phyloP scores from a whole-genome alignment of 1,140 invertebrate genomes.

The Ceratoteleas bidentatus region DNA sequence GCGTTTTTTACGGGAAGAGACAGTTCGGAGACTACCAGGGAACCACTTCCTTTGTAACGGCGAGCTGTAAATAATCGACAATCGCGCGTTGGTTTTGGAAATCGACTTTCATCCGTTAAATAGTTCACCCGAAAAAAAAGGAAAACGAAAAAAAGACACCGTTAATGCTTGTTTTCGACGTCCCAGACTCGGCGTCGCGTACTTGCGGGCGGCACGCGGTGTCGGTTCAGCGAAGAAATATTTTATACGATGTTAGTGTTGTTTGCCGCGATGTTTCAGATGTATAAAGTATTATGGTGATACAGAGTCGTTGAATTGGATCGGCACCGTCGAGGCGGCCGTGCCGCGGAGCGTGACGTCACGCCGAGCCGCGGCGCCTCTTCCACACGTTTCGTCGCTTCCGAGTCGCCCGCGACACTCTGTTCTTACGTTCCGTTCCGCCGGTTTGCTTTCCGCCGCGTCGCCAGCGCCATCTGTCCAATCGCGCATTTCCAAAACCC shows the following conservation, averaged over 20 bases:
- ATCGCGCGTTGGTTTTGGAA: constrained; percentile 57
- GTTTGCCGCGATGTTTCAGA: constrained; percentile 40
- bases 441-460: not conserved
- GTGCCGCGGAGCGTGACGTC: not conserved
- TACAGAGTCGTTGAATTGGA: constrained; percentile 43
- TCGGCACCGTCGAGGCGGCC: not conserved
- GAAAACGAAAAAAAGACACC: not conserved
- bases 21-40: no score
- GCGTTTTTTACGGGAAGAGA: constrained; percentile 9
- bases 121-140: no score
- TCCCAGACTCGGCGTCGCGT: constrained; percentile 11
- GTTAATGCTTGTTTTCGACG: not conserved
- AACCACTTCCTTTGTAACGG: no score
- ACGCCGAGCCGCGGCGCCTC: constrained; percentile 11
- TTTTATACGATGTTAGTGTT: constrained; percentile 52
- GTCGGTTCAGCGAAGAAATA: constrained; percentile 32
- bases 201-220: constrained; percentile 1
- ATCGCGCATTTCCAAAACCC: constrained; percentile 47
- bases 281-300: constrained; percentile 50
- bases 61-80: constrained; percentile 44
- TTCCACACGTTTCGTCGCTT: constrained; percentile 26
- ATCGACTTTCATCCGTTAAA: constrained; percentile 20
- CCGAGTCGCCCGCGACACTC: not conserved
- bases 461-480: constrained; percentile 5
- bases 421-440: constrained; percentile 2